Percentiles rank a stretch among this genome's conserved stretches.
These are phyloP conservation scores for Procambarus clarkii DNA, from an alignment of 1,140 invertebrate species.

Conservation along the genomic window DNA sequence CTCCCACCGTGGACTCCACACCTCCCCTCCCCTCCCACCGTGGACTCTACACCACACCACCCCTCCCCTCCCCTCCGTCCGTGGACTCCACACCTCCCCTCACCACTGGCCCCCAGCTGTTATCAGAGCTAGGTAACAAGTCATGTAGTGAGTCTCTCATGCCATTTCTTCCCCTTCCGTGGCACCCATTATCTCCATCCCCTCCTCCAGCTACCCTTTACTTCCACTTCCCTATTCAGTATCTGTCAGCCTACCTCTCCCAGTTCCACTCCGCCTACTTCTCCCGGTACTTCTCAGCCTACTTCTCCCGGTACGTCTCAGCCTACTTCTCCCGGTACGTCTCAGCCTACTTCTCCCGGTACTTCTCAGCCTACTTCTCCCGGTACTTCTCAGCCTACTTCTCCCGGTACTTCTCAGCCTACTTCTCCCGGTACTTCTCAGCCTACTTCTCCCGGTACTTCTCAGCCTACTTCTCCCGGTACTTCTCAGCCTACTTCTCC, in stretches of 20 bases:
- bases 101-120: background rate
- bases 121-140: background rate
- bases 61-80: background rate
- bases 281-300: background rate
- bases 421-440: too few species aligned
- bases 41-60: too few species aligned
- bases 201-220: too few species aligned
- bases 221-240: too few species aligned
- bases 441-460: too few species aligned
- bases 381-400: background rate
- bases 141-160: background rate
- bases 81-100: background rate
- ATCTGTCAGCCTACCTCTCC: too few species aligned
- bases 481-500: too few species aligned
- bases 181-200: background rate
- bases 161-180: background rate
- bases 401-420: too few species aligned
- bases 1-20: too few species aligned
- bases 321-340: background rate
- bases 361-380: background rate
- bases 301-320: background rate
- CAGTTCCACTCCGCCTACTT: too few species aligned
- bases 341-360: background rate
- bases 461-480: too few species aligned
- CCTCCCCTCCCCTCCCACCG: too few species aligned